These are phyloP conservation scores for Emydoidea blandingii DNA, from an alignment of 2,797 vertebrate species.

Conservation along the genomic window DNA sequence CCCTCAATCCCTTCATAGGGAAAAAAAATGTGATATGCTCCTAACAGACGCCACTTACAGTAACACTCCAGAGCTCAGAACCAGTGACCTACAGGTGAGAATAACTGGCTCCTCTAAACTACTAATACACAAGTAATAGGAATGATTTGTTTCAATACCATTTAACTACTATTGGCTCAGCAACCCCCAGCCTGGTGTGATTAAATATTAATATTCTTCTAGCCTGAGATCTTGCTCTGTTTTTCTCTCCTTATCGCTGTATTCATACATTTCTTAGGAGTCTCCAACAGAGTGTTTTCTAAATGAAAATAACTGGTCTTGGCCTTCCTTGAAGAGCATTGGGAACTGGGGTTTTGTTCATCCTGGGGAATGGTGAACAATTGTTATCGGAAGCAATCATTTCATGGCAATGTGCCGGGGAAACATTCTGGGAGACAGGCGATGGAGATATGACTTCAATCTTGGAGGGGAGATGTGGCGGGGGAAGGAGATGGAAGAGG, in stretches of 20 bases:
- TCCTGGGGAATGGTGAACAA: not conserved
- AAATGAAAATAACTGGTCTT: not conserved
- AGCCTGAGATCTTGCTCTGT: conserved; percentile 16
- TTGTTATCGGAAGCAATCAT: not conserved
- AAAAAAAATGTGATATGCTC: not conserved
- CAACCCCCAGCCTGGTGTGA: conserved; percentile 45
- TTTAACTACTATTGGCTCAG: conserved; percentile 68
- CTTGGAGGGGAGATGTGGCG: not conserved
- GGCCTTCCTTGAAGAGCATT: not conserved
- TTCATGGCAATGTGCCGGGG: not conserved
- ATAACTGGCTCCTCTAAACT: not conserved
- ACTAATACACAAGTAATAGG: not conserved
- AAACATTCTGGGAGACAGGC: fast-evolving
- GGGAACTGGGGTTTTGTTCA: not conserved
- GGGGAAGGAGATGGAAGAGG: not conserved
- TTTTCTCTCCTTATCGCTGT: not conserved
- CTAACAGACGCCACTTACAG: not conserved
- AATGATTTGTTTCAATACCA: conserved; percentile 73
- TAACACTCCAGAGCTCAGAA: not conserved
- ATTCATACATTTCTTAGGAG: not conserved
- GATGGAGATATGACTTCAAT: not conserved
- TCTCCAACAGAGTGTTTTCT: not conserved
- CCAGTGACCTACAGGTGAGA: not conserved
- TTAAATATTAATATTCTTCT: conserved; percentile 74
- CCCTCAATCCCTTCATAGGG: not conserved